A percentile compares a stretch with the other conserved stretches of the same genome.
Evolutionary conservation across 2,113 vertebrate species (phyloP).

Genomic region (Neoarius graeffei): DNA sequence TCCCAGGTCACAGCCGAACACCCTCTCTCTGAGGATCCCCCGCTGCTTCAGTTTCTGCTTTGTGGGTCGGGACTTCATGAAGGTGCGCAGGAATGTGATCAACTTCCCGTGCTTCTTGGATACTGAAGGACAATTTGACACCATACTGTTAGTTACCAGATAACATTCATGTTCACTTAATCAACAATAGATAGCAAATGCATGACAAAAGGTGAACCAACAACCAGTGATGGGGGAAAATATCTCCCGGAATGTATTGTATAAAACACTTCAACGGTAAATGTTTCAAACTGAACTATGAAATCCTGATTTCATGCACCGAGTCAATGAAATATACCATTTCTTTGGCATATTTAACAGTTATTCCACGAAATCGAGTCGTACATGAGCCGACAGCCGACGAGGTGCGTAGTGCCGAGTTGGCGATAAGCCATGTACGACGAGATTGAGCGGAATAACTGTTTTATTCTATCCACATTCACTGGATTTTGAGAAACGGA

Average conservation of each 20-base stretch:
- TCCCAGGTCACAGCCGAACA: conserved; percentile 96
- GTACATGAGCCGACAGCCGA: too few species aligned
- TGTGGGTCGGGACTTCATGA: conserved; percentile 99
- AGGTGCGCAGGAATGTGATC: conserved; percentile 96
- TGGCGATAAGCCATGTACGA: too few species aligned
- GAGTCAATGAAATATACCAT: background rate
- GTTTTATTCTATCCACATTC: too few species aligned
- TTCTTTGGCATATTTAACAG: background rate
- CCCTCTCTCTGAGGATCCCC: conserved; percentile 95
- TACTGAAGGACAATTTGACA: conserved; percentile 71
- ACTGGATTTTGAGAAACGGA: too few species aligned
- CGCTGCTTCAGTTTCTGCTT: conserved; percentile 98
- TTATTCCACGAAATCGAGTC: too few species aligned
- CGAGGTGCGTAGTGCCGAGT: too few species aligned
- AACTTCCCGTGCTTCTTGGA: conserved; percentile 99
- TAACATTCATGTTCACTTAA: background rate
- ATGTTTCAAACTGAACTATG: background rate
- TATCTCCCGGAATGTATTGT: background rate
- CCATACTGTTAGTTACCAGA: background rate
- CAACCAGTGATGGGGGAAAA: background rate
- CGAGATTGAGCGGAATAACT: too few species aligned
- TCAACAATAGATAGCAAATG: background rate
- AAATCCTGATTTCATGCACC: background rate
- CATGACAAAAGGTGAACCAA: background rate
- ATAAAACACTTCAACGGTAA: background rate